Evolutionary conservation across 2,888 invertebrate genomes (phyloP), one percentile per base, ranked within the genome.

Genomic region (Kryphioiulus occultus): DNA sequence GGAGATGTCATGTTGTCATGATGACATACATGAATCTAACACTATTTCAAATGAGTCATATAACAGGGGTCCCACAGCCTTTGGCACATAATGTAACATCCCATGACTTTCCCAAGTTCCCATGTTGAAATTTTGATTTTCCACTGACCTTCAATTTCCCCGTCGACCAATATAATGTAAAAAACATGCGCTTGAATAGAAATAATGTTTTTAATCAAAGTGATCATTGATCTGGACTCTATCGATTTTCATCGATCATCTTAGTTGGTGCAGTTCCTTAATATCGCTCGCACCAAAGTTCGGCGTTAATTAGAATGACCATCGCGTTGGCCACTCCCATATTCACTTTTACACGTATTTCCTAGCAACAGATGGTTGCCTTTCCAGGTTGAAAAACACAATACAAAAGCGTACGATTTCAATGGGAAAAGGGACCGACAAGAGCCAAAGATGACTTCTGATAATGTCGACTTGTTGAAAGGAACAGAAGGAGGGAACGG

Each of bases 391-490:
- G 59, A 19, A 59, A n/a, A 59, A 59, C 59, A 59, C 59, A 59
- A 59, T n/a, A n/a, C 22, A 59, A 59, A 59, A 59, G 59, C 59
- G 9, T 59, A 59, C n/a, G 3, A 19, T 19, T 59, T 59, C 59
- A 59, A 59, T 59, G n/a, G 59, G 59, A 15, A 59, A 59, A 59
- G n/a, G n/a, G n/a, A 15, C 59, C 59, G 59, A 59, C 59, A 59
- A 59, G 59, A 59, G 59, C 59, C 19, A n/a, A 59, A 59, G 59
- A 59, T 59, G 59, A 59, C 59, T 59, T 59, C 59, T 59, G 59
- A 59, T 59, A 59, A 59, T 59, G 59, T 59, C 59, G 59, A 59
- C 59, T 59, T 59, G 59, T 59, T 59, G 59, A 59, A 59, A 59
- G 59, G 59, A 59, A n/a, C 59, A 59, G 59, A n/a, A n/a, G 59